Percentiles rank a stretch among this genome's conserved stretches.
These are phyloP conservation scores for Corythornis cristatus DNA, from an alignment of 2,113 vertebrate species.

Conservation along the genomic window DNA sequence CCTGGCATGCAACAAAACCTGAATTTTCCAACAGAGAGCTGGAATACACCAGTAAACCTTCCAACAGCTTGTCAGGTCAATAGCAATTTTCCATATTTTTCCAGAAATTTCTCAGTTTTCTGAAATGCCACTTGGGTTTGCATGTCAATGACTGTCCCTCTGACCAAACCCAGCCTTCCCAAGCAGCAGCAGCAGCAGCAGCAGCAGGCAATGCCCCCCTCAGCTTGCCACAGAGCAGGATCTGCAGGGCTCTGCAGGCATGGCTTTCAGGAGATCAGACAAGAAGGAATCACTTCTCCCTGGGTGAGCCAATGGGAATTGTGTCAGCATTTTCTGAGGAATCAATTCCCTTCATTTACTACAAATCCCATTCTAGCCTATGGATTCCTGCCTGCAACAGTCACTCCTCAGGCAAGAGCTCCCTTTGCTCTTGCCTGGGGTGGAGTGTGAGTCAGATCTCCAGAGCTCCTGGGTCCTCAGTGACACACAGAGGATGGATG, in stretches of 20 bases:
- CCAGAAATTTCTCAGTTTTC: neutral
- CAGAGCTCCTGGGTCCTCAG: neutral
- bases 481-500: neutral
- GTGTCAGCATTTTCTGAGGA: neutral
- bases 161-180: neutral
- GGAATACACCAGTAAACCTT: neutral
- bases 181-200: neutral
- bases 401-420: neutral
- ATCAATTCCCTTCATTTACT: neutral
- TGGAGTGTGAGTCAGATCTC: neutral
- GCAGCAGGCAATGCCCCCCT: neutral
- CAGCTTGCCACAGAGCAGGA: neutral
- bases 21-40: neutral
- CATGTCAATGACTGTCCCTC: neutral
- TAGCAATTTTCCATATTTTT: neutral
- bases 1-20: neutral
- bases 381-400: neutral
- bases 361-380: neutral
- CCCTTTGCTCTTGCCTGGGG: conserved; percentile 7
- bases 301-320: neutral
- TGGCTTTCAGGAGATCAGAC: neutral
- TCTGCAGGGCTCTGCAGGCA: neutral
- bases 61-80: neutral
- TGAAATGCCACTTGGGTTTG: neutral
- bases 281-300: neutral